Evolutionary conservation across 1,140 invertebrate genomes (phyloP).

Genomic region (Metopolophium dirhodum): DNA sequence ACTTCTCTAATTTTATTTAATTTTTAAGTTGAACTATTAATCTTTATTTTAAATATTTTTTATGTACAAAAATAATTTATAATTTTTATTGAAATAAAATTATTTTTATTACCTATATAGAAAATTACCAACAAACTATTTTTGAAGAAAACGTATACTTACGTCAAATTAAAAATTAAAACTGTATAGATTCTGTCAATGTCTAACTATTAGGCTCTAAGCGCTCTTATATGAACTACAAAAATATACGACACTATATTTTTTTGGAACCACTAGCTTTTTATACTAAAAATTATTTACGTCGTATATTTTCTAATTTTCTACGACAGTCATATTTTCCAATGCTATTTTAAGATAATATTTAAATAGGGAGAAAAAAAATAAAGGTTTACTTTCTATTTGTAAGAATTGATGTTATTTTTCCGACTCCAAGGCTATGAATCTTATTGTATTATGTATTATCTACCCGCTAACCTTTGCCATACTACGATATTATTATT

Average conservation of each 20-base stretch:
- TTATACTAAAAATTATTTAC: neutral
- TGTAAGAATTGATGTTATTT: neutral
- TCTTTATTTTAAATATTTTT: neutral
- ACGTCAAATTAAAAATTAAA: neutral
- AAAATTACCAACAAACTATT: neutral
- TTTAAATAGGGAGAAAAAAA: neutral
- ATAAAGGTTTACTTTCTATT: constrained; percentile 17
- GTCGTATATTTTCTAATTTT: neutral
- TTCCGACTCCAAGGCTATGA: neutral
- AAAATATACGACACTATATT: neutral
- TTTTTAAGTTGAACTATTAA: neutral
- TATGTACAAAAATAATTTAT: no score
- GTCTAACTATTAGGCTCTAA: neutral
- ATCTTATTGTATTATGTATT: neutral
- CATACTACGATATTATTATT: constrained; percentile 1
- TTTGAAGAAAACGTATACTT: neutral
- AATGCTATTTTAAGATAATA: neutral
- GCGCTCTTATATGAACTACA: neutral
- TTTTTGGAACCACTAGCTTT: neutral
- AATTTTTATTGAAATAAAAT: neutral
- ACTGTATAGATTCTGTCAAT: neutral
- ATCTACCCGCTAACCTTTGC: neutral
- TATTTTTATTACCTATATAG: neutral
- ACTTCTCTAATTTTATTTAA: neutral
- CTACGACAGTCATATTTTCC: neutral